A percentile compares a stretch with the other conserved stretches of the same genome.
Evolutionary conservation across 1,140 invertebrate genomes (phyloP).

Genomic region (Drosophila melanogaster): DNA sequence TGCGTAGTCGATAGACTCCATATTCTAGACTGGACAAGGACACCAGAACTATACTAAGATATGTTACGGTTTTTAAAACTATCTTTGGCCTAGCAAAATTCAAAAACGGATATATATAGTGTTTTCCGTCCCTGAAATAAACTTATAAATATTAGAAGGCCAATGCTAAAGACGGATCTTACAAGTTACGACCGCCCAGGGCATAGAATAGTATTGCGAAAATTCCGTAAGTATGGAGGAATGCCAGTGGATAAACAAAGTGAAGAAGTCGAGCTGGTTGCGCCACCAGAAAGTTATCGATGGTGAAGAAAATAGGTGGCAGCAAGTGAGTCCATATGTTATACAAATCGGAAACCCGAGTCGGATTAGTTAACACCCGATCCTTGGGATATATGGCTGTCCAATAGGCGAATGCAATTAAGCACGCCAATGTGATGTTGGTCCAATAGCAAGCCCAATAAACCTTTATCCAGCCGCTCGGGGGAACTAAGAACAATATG

Average conservation of each 20-base stretch:
- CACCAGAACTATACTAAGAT: not conserved
- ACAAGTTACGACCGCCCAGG: slow-evolving; percentile 88
- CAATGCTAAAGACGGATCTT: slow-evolving; percentile 21
- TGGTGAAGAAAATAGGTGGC: slow-evolving; percentile 89
- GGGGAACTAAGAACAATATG: not conserved
- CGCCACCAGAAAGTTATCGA: slow-evolving; percentile 88
- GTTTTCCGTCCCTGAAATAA: slow-evolving; percentile 15
- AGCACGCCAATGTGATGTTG: slow-evolving; percentile 9
- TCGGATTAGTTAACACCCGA: not conserved
- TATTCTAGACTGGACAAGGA: slow-evolving; percentile 29
- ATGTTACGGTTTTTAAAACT: fast-evolving
- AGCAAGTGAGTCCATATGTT: slow-evolving; percentile 89
- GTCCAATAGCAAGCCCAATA: slow-evolving; percentile 60
- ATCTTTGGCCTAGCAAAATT: slow-evolving; percentile 10
- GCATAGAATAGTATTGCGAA: slow-evolving; percentile 89
- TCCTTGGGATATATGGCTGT: slow-evolving; percentile 11
- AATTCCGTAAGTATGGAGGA: slow-evolving; percentile 87
- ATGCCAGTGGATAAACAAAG: slow-evolving; percentile 88
- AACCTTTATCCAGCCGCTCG: not conserved
- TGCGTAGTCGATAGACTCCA: slow-evolving; percentile 51
- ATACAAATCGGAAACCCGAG: not conserved
- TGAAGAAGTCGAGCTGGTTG: slow-evolving; percentile 89
- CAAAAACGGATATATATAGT: slow-evolving; percentile 37
- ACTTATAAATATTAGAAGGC: not conserved
- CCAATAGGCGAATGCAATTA: slow-evolving; percentile 35